Percentiles rank a stretch among this genome's conserved stretches.
Evolutionary conservation across 2,113 vertebrate species (phyloP).

Genomic region (Plecotus auritus): DNA sequence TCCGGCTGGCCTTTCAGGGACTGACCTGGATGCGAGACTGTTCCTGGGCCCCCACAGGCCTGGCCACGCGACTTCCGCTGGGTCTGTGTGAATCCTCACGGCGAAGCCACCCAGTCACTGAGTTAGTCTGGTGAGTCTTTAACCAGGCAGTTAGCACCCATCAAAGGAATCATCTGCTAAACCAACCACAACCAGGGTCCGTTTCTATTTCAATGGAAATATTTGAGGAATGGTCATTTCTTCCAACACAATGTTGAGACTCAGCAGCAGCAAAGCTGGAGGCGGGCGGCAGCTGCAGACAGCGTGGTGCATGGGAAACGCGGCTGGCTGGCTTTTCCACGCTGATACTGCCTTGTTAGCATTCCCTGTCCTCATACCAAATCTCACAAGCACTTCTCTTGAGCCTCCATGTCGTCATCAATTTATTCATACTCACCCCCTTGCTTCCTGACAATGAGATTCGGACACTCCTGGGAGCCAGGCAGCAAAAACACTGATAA

Average conservation of each 20-base stretch:
- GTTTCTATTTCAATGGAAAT: neutral
- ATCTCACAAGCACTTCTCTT: neutral
- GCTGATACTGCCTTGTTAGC: neutral
- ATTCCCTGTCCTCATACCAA: neutral
- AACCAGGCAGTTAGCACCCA: neutral
- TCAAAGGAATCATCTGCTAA: neutral
- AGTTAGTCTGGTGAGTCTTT: neutral
- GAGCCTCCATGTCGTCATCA: neutral
- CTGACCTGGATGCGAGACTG: neutral
- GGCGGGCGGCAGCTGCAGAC: neutral
- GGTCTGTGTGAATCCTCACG: neutral
- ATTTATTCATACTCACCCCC: neutral
- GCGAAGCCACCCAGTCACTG: neutral
- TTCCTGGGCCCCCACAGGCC: neutral
- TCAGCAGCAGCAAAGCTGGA: neutral
- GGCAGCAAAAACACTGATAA: neutral
- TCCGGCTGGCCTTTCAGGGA: neutral
- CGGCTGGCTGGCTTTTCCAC: neutral
- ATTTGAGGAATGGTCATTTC: neutral
- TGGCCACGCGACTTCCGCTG: neutral
- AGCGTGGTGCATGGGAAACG: rapidly evolving
- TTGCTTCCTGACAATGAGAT: constrained; percentile 4
- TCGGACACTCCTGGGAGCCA: neutral
- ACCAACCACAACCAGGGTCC: neutral
- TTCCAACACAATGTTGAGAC: neutral